Evolutionary conservation across 1,140 invertebrate genomes (phyloP), one percentile per base, ranked within the genome.

Genomic region (Diabrotica virgifera): DNA sequence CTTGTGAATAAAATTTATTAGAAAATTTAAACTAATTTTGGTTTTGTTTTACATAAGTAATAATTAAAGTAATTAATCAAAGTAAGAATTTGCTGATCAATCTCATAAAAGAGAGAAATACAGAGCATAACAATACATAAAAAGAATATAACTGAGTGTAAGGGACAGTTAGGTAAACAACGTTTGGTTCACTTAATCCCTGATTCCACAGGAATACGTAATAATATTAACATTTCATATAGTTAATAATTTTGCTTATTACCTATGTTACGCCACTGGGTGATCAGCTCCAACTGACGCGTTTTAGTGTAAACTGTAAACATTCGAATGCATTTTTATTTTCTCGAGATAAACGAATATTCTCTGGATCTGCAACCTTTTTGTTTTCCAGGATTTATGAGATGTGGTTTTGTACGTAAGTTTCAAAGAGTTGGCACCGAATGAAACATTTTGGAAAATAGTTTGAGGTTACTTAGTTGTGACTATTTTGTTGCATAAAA

Each of bases 301-400:
- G 24, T 13, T 35, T 54, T 58, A 62, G 58, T 12, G 51, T 60
- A 59, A 66, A 68, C 68, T 71, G 70, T 71, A 74, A 75, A 77
- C 71, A 73, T 75, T 77, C 70, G 68, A 73, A 76, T 76, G 72
- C 73, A 74, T 69, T 75, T 75, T 75, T 72, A 70, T 71, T 75
- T 71, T 56, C 64, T 61, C 59, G 60, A 12, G 70, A 70, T 70
- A 70, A 70, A 64, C 59, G 37, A 10, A 46, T 46, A 8, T n/a
- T 46, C 40, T 46, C n/a, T 46, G n/a, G 40, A 8, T 46, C 40
- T 46, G n/a, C 40, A 46, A 46, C 8, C 40, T 46, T 46, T 46
- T 46, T 46, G 8, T 46, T 46, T n/a, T 46, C 40, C n/a, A 3
- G n/a, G 8, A 46, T 46, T 46, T 46, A 46, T n/a, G 40, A 46